phyloP scores from a whole-genome alignment of 2,797 vertebrate species.

The Anniella stebbinsi region DNA sequence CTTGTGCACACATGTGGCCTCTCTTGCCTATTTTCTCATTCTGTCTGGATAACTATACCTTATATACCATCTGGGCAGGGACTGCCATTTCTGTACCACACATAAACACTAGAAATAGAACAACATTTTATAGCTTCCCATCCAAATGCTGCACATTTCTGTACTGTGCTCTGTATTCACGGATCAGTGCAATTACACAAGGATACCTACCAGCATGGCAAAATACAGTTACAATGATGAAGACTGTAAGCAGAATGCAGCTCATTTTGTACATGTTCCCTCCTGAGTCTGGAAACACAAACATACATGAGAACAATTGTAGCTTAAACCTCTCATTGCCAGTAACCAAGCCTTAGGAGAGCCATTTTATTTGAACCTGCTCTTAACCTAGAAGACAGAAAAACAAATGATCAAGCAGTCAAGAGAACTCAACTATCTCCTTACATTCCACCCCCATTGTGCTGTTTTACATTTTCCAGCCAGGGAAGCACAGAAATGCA shows the following conservation, averaged over 20 bases:
- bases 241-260: conserved; percentile 38
- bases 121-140: not conserved
- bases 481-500: not conserved
- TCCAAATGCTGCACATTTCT: not conserved
- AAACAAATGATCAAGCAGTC: not conserved
- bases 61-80: not conserved
- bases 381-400: not conserved
- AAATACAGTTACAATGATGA: conserved; percentile 54
- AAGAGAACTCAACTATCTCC: not conserved
- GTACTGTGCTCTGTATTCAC: not conserved
- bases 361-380: not conserved
- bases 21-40: not conserved
- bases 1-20: not conserved
- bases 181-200: no score
- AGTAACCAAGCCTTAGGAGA: no score
- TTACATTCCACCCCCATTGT: not conserved
- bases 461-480: not conserved
- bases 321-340: no score
- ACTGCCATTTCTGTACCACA: not conserved
- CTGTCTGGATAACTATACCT: not conserved
- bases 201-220: conserved; percentile 67
- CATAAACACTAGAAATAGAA: not conserved
- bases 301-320: not conserved
- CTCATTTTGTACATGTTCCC: conserved; percentile 67
- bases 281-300: conserved; percentile 31